Conservation (phyloP, 2,888 invertebrate species). For the Lamellibrachia satsuma region DNA sequence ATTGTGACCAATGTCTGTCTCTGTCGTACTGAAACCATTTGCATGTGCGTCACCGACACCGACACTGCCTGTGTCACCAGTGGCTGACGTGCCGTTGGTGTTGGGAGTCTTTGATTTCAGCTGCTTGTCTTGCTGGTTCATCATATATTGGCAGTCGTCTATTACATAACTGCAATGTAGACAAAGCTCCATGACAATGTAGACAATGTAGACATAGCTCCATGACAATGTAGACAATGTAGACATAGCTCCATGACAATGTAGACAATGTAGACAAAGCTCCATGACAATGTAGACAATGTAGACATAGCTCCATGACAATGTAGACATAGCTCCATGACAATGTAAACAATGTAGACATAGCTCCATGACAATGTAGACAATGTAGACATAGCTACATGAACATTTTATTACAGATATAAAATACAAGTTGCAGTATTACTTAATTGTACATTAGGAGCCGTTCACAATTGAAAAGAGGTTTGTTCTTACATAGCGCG, state of each 20-base stretch:
- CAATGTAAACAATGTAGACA: too few species aligned
- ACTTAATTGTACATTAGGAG: background rate
- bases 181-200: background rate
- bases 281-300: too few species aligned
- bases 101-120: background rate
- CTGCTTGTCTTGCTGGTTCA: background rate
- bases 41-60: background rate
- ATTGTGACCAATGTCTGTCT: background rate
- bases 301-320: too few species aligned
- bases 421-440: background rate
- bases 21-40: background rate
- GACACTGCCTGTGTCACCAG: background rate
- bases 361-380: too few species aligned
- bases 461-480: too few species aligned
- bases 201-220: too few species aligned
- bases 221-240: too few species aligned
- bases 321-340: too few species aligned
- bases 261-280: too few species aligned
- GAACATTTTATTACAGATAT: background rate
- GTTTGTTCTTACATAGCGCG: too few species aligned
- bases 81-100: background rate
- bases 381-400: conserved; percentile 1
- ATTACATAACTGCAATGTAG: conserved; percentile 29
- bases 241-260: too few species aligned
- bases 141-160: conserved; percentile 28